Base-by-base conservation (phyloP, 92 coral and sea anemone genomes). In the Porites divaricata region DNA sequence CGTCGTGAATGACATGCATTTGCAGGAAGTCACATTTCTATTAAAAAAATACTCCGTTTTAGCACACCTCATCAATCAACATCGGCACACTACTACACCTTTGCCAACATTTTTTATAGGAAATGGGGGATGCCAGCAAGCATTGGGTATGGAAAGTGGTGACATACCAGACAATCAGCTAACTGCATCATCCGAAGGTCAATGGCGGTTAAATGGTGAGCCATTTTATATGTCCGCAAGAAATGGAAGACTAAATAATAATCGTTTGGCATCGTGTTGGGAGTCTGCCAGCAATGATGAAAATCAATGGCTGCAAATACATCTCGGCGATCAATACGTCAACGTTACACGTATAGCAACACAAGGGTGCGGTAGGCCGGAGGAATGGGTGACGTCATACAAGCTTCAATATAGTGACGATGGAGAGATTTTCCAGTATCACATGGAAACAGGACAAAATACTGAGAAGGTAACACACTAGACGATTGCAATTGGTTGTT, bases 311-410 rank as follows among this genome's bases (percentile, higher is more conserved):
- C 62, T 73, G 1, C 77, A 73, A 62, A n/a, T 73, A 21, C 41
- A 73, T 2, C 23, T 73, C 4, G 63, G 77, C 2, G 23, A 15
- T 9, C 4, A 58, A 2, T 20, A 19, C 20, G 23, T 41, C 20
- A 73, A 73, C 8, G 62, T 73, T 14, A 49, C 77, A 51, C 61
- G 77, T 1, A 73, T 73, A n/a, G 77, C 77, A 9, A 73, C 77
- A 1, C 77, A 73, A 54, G 77, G 77, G 53, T 35, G 77, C 14
- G 19, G n/a, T 5, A 54, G 12, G 22, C 13, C 1, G 1, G 35
- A 4, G 8, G 24, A 24, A 7, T 50, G 63, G 77, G 77, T 73
- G 10, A 49, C 58, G 0, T 19, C 9, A n/a, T 73, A 51, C 63
- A 51, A 52, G 12, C 77, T 73, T 35, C 16, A 21, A 25, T 73